Evolutionary conservation across 2,113 vertebrate species (phyloP), one percentile per base, ranked within the genome.

Genomic region (Hylia prasina): DNA sequence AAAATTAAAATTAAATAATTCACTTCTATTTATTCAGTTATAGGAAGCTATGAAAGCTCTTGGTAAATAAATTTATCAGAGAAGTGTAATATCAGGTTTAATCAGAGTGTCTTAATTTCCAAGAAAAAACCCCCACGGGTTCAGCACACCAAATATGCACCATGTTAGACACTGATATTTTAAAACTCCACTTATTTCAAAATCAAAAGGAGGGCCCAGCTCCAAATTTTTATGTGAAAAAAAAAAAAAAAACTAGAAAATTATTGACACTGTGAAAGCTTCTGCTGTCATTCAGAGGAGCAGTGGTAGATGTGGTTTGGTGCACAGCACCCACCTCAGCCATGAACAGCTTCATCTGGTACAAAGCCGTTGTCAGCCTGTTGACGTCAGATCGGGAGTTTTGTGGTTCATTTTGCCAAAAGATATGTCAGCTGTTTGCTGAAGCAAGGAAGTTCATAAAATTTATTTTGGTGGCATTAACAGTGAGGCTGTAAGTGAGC

Each of bases 401-500:
- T 24, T 82, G 90, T 69, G 68, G 87, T n/a, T 97, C 87, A 37
- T 73, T 90, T 80, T 95, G 91, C 91, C 91, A 94, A 93, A 91
- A 79, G 82, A 87, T 85, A 90, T 87, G 87, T 96, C 90, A 95
- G 82, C 91, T 96, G 78, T 94, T 93, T 95, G 75, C 78, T 88
- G 82, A 83, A 95, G 64, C 47, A 86, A 53, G 47, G 82, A 73
- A 88, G 90, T 80, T 77, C 87, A 91, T 79, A 82, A 90, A 87
- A 93, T 90, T 86, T 90, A 83, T 96, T 94, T 95, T 88, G 47
- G 79, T 93, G 93, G 58, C 92, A 93, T 82, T 89, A 95, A 87
- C 66, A 94, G 64, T 20, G 83, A 91, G 93, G 75, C 94, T 96
- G 94, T 58, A 96, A 97, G 93, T 94, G 84, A 97, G 85, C 95